Base-by-base conservation (phyloP, 2,797 vertebrate species). In the Fistularia commersonii region DNA sequence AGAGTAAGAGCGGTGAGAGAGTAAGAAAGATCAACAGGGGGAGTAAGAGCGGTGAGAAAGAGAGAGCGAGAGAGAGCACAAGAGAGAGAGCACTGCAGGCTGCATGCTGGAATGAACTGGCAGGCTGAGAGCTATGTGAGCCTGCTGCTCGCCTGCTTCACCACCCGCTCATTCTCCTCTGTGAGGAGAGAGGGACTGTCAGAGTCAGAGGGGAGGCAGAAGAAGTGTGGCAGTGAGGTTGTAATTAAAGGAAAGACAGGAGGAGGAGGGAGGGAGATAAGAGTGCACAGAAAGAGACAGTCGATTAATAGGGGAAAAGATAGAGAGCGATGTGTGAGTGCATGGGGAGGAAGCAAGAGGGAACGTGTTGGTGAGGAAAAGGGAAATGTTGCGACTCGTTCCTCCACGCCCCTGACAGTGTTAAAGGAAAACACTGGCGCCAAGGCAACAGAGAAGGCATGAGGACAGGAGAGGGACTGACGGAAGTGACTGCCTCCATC, bases 331-430 rank as follows among this genome's bases (percentile, higher is more conserved):
- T n/a, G n/a, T n/a, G n/a, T n/a, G 74, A 72, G 64, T 23, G 32
- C 45, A 61, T 54, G 40, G 48, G 40, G 41, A 52, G 47, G 33
- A 41, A 41, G 51, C 45, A 34, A 31, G 40, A 12, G 61, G 39
- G 53, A 50, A 38, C 11, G 56, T 8, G 64, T 35, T 39, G 5
- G 70, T 47, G 64, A 70, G 69, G 71, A 47, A 54, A 46, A 58
- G 32, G 58, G 69, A 71, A 77, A 82, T 82, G 76, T 56, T 71
- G 78, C 69, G 39, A 42, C 61, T 53, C 58, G 7, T 74, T 74
- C 68, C 60, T 82, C 82, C 84, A 79, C 83, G 72, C 85, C 83
- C 80, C 75, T 73, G 66, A 78, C 74, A 66, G 77, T 71, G 70
- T 54, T 38, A 66, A 75, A 55, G 55, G 56, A 64, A 55, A 41